These are phyloP conservation scores for Merops nubicus DNA, from an alignment of 2,113 vertebrate species.

Conservation along the genomic window DNA sequence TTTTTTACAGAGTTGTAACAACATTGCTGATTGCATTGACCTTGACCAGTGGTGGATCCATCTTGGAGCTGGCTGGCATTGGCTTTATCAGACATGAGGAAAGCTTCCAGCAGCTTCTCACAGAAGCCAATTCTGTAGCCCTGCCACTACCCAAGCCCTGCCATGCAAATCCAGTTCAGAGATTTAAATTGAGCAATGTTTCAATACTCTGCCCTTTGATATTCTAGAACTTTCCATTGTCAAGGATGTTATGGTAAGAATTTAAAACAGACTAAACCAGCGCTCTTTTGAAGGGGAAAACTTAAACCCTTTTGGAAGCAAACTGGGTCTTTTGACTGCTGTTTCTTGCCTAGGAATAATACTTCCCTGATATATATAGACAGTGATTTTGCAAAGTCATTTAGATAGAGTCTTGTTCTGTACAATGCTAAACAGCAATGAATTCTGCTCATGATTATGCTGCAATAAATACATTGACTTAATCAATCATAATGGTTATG, in stretches of 20 bases:
- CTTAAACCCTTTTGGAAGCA: background rate
- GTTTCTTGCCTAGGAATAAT: background rate
- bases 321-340: background rate
- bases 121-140: background rate
- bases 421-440: background rate
- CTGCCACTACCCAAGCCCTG: background rate
- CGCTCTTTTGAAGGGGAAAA: background rate
- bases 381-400: background rate
- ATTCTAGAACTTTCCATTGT: background rate
- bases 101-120: background rate
- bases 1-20: too few relatives aligned
- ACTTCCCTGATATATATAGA: background rate
- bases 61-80: accelerated
- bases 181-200: background rate
- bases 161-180: background rate
- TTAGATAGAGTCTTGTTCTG: background rate
- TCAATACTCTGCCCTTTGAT: background rate
- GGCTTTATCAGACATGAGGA: accelerated
- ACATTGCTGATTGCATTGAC: accelerated
- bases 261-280: background rate
- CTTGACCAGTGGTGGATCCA: accelerated
- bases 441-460: background rate
- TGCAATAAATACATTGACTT: background rate
- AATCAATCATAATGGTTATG: background rate
- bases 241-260: background rate